Percentiles rank a stretch among this genome's conserved stretches.
Evolutionary conservation across 1,140 invertebrate genomes (phyloP).

Genomic region (Catajapyx aquilonaris): DNA sequence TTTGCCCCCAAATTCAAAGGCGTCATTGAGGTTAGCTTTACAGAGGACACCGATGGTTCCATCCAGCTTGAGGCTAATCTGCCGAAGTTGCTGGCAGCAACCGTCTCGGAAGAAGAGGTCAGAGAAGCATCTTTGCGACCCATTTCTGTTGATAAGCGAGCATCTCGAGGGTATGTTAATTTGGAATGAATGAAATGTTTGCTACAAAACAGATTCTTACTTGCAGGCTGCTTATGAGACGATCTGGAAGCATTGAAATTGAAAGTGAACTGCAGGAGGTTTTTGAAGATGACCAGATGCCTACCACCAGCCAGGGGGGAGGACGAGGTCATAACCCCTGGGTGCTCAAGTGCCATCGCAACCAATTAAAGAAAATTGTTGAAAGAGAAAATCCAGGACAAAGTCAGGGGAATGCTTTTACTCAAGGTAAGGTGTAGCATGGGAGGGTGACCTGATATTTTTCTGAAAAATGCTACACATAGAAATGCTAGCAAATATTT

Average conservation of each 20-base stretch:
- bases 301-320: background rate
- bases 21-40: constrained; percentile 17
- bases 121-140: background rate
- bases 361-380: constrained; percentile 14
- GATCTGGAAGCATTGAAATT: constrained; percentile 23
- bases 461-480: too few species aligned
- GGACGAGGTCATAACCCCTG: constrained; percentile 29
- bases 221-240: constrained; percentile 19
- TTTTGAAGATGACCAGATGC: constrained; percentile 14
- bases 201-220: too few species aligned
- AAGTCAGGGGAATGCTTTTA: too few species aligned
- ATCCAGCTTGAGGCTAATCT: constrained; percentile 24
- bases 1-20: constrained; percentile 29
- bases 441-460: too few species aligned
- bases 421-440: too few species aligned
- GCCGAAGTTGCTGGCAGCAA: constrained; percentile 15
- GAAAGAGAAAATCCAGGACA: too few species aligned
- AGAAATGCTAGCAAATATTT: too few species aligned
- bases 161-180: too few species aligned
- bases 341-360: constrained; percentile 30
- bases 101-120: background rate
- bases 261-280: constrained; percentile 19
- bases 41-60: constrained; percentile 24
- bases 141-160: too few species aligned
- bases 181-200: too few species aligned